phyloP scores from a whole-genome alignment of 2,888 invertebrate genomes.

The Troglohyphantes excavatus region DNA sequence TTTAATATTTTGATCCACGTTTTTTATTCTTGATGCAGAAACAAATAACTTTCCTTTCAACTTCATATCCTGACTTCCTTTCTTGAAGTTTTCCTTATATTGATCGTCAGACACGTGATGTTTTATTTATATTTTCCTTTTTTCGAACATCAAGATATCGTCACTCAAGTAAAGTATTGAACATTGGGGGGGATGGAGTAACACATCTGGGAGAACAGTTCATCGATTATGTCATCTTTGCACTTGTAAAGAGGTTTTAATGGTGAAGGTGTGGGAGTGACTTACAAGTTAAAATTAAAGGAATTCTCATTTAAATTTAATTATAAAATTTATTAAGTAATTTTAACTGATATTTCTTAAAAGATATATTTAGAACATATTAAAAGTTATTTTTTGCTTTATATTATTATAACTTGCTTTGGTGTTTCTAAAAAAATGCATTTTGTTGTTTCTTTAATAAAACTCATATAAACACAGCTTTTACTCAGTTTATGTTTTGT shows the following conservation, averaged over 20 bases:
- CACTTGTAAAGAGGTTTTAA: not conserved
- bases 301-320: no score
- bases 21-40: not conserved
- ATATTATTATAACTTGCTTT: no score
- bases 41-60: not conserved
- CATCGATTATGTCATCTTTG: not conserved
- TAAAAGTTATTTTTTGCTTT: no score
- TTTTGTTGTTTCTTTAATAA: no score
- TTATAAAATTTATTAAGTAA: no score
- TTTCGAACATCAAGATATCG: slow-evolving; percentile 1
- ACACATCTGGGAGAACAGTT: slow-evolving; percentile 14
- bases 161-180: slow-evolving; percentile 33
- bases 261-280: not conserved
- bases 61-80: not conserved
- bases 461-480: no score
- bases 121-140: not conserved
- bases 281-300: not conserved
- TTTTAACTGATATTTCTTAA: no score
- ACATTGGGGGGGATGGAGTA: not conserved
- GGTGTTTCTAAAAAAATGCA: no score
- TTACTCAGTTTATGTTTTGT: no score
- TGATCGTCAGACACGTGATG: not conserved
- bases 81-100: not conserved
- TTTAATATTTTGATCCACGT: no score
- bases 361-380: no score